Conservation (phyloP, 2,113 vertebrate genomes). For the Oriolus oriolus region DNA sequence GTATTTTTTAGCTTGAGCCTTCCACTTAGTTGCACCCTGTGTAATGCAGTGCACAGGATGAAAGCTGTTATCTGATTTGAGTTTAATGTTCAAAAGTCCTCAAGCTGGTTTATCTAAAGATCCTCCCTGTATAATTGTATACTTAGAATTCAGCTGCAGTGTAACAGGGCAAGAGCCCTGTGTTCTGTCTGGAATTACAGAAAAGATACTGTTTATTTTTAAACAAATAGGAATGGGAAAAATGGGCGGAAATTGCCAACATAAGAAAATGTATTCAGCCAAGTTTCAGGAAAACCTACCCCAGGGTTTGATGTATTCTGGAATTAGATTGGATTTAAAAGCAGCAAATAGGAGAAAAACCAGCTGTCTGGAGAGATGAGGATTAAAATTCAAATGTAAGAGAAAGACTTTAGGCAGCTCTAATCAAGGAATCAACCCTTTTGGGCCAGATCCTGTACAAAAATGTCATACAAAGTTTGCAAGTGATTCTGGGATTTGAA, state of each 20-base stretch:
- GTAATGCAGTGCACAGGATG: slow-evolving; percentile 59
- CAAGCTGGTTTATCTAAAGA: slow-evolving; percentile 73
- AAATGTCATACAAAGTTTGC: not conserved
- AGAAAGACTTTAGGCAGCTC: slow-evolving; percentile 6
- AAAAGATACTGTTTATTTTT: slow-evolving; percentile 70
- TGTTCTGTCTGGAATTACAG: slow-evolving; percentile 66
- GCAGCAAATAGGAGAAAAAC: not conserved
- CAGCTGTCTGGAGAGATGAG: slow-evolving; percentile 3
- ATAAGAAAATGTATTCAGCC: slow-evolving; percentile 41
- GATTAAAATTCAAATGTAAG: slow-evolving; percentile 47
- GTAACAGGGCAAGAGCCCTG: slow-evolving; percentile 38
- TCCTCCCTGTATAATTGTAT: slow-evolving; percentile 70
- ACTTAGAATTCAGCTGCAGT: slow-evolving; percentile 69
- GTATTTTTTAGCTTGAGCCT: slow-evolving; percentile 49
- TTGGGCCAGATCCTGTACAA: not conserved
- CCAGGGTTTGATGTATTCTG: not conserved
- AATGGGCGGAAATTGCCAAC: not conserved
- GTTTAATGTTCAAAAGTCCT: slow-evolving; percentile 72
- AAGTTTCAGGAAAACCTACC: slow-evolving; percentile 41
- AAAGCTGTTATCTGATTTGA: slow-evolving; percentile 72
- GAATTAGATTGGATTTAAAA: slow-evolving; percentile 38
- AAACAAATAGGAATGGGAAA: slow-evolving; percentile 36
- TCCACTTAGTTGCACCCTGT: slow-evolving; percentile 61
- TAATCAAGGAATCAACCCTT: slow-evolving; percentile 29
- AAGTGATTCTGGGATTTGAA: not conserved